phyloP scores from a whole-genome alignment of 1,140 invertebrate genomes.

The Helicoverpa armigera region DNA sequence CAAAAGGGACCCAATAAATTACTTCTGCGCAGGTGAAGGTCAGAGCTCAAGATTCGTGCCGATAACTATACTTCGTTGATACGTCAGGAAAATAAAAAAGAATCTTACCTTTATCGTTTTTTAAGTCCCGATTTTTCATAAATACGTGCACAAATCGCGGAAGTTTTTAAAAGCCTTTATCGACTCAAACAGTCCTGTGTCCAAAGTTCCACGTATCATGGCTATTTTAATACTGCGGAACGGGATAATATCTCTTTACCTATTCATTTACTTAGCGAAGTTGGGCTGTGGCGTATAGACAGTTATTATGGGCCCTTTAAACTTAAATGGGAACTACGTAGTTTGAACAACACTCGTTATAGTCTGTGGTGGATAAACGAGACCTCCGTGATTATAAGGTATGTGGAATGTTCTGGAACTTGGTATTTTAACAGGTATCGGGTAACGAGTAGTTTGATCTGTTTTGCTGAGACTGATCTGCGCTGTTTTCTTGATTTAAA shows the following conservation, averaged over 20 bases:
- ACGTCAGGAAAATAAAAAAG: too few relatives aligned
- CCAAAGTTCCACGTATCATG: background rate
- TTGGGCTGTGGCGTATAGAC: background rate
- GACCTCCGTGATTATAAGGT: background rate
- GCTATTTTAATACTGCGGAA: background rate
- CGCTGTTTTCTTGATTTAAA: too few relatives aligned
- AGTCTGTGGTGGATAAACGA: background rate
- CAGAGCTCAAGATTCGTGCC: too few relatives aligned
- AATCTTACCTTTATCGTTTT: too few relatives aligned
- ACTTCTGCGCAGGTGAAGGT: too few relatives aligned
- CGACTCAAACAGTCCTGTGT: too few relatives aligned
- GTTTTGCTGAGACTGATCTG: too few relatives aligned
- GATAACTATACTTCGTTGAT: too few relatives aligned
- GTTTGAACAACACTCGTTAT: constrained; percentile 7
- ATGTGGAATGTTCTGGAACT: background rate
- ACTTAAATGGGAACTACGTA: background rate
- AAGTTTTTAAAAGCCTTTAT: too few relatives aligned
- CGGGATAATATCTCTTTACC: background rate
- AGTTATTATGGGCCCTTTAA: background rate
- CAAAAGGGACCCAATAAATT: too few relatives aligned
- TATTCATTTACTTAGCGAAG: background rate
- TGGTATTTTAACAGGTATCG: background rate
- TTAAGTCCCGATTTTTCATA: too few relatives aligned
- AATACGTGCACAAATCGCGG: too few relatives aligned
- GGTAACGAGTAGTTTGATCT: background rate